phyloP scores from a whole-genome alignment of 2,113 vertebrate genomes.

The Erythrocercus mccallii region DNA sequence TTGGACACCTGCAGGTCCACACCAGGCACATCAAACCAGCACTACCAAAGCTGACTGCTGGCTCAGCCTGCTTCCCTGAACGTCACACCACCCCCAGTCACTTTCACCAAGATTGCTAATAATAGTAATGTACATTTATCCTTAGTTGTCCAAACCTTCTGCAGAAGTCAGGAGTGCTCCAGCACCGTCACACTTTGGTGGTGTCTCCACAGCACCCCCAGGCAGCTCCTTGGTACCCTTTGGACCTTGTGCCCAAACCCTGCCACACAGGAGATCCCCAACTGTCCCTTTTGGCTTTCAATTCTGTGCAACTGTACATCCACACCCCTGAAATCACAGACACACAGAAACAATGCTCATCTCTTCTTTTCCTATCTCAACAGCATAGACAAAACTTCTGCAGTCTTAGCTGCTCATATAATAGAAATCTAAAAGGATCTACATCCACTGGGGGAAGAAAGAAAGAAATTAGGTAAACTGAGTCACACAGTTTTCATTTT shows the following conservation, averaged over 20 bases:
- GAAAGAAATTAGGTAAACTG: background rate
- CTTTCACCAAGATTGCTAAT: background rate
- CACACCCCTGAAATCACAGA: background rate
- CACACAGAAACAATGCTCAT: background rate
- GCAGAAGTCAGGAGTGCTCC: background rate
- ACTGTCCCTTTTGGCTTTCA: background rate
- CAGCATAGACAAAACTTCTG: background rate
- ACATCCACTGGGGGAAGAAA: background rate
- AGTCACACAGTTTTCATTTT: background rate
- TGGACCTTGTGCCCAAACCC: too few species aligned
- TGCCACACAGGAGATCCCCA: background rate
- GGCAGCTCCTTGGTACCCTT: background rate
- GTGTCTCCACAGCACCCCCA: background rate
- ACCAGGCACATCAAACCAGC: background rate
- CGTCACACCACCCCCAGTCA: background rate
- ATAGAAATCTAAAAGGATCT: background rate
- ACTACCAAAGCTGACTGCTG: background rate
- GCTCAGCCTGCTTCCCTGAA: background rate
- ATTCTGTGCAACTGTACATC: accelerated
- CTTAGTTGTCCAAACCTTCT: background rate
- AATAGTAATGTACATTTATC: background rate
- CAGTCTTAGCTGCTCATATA: background rate
- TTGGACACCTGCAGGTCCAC: background rate
- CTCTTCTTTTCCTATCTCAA: background rate
- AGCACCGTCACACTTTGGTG: background rate